Conservation (phyloP, 2,113 vertebrate species). For the Thermophis baileyi region DNA sequence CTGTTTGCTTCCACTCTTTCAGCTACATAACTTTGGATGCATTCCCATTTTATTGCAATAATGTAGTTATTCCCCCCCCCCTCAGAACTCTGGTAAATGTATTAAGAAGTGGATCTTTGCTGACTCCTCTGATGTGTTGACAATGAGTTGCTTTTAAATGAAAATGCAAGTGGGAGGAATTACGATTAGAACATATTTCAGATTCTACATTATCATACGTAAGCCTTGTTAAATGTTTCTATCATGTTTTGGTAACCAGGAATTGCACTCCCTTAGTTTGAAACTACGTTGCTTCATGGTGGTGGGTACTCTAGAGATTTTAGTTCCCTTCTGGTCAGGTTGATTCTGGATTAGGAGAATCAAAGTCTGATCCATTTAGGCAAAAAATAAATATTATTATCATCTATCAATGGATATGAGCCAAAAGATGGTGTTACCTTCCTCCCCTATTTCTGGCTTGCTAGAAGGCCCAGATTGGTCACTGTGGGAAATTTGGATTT, state of each 20-base stretch:
- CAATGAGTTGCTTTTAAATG: slow-evolving; percentile 14
- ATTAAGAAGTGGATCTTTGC: not conserved
- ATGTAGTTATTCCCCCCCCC: not conserved
- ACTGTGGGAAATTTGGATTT: not conserved
- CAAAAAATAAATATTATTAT: not conserved
- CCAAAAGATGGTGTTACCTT: not conserved
- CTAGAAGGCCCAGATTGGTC: not conserved
- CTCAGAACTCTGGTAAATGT: not conserved
- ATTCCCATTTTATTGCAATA: not conserved
- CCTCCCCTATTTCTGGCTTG: not conserved
- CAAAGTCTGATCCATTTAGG: not conserved
- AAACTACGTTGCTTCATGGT: not conserved
- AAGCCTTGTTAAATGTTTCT: slow-evolving; percentile 26
- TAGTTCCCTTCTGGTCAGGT: not conserved
- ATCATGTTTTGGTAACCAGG: slow-evolving; percentile 24
- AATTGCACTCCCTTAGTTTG: not conserved
- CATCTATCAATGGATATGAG: not conserved
- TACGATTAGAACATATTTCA: slow-evolving; percentile 1
- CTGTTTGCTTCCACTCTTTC: not conserved
- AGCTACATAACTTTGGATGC: not conserved
- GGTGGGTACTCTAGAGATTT: not conserved
- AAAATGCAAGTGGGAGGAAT: not conserved
- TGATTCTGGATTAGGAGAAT: not conserved
- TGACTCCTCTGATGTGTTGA: slow-evolving; percentile 6
- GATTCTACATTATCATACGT: slow-evolving; percentile 8